A percentile compares a stretch with the other conserved stretches of the same genome.
These are phyloP conservation scores for Apodemus speciosus DNA, from an alignment of 2,113 vertebrate genomes.

Conservation along the genomic window DNA sequence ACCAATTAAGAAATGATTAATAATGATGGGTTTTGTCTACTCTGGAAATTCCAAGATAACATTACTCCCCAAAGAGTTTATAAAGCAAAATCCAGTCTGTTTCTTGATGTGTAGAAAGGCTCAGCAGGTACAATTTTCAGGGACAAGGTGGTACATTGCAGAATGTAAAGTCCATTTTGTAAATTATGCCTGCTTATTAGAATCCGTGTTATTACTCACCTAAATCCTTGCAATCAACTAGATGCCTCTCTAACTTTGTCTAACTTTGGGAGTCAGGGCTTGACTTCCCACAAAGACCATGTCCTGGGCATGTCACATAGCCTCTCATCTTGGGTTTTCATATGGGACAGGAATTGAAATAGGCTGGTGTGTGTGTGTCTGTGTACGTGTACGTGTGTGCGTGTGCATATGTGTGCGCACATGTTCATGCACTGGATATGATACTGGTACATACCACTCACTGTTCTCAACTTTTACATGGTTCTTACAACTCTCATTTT, in stretches of 20 bases:
- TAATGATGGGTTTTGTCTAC: background rate
- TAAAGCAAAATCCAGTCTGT: background rate
- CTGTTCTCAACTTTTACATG: background rate
- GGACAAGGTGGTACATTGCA: background rate
- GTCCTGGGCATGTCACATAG: background rate
- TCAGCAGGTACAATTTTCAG: background rate
- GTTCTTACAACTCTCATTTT: background rate
- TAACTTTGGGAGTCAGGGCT: background rate
- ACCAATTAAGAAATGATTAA: conserved; percentile 55
- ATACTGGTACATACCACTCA: background rate
- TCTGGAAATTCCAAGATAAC: background rate
- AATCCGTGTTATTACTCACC: background rate
- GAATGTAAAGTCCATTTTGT: background rate
- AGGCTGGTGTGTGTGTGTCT: background rate
- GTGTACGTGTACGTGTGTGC: background rate
- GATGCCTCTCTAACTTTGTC: background rate
- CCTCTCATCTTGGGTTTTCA: background rate
- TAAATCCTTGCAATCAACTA: background rate
- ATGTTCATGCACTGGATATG: background rate
- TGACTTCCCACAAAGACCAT: background rate
- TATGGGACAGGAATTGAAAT: background rate
- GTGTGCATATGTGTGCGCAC: background rate
- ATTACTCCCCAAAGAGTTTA: conserved; percentile 16
- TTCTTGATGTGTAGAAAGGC: background rate
- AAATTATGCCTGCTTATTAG: background rate